phyloP scores from a whole-genome alignment of 2,113 vertebrate species.

The Falco punctatus region DNA sequence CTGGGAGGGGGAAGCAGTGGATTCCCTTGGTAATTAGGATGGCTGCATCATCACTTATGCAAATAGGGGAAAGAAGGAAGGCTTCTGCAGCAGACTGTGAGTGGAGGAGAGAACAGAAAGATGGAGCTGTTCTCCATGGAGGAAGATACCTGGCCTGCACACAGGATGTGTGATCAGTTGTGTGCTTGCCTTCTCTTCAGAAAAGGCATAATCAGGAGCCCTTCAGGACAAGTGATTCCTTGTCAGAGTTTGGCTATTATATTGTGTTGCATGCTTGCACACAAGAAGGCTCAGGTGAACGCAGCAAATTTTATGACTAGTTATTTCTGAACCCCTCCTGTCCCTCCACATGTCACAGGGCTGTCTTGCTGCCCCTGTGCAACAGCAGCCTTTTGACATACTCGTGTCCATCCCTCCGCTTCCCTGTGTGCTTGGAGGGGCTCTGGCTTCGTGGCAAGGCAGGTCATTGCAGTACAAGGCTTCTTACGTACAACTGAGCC shows the following conservation, averaged over 20 bases:
- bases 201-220: neutral
- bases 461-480: neutral
- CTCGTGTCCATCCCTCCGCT: fast-evolving
- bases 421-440: neutral
- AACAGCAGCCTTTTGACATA: neutral
- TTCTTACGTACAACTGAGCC: neutral
- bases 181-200: neutral
- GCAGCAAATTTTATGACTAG: neutral
- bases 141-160: neutral
- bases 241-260: neutral
- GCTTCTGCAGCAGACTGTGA: neutral
- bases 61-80: constrained; percentile 13
- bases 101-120: neutral
- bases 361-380: neutral
- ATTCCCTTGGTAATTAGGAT: constrained; percentile 45
- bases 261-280: neutral
- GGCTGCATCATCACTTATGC: constrained; percentile 52
- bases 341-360: neutral
- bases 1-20: neutral
- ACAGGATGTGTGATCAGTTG: neutral
- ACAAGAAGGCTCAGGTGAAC: neutral
- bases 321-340: neutral
- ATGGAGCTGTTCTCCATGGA: neutral
- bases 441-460: neutral
- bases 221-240: neutral